These are phyloP conservation scores for Orthonyx spaldingii DNA, from an alignment of 2,113 vertebrate species.

Conservation along the genomic window DNA sequence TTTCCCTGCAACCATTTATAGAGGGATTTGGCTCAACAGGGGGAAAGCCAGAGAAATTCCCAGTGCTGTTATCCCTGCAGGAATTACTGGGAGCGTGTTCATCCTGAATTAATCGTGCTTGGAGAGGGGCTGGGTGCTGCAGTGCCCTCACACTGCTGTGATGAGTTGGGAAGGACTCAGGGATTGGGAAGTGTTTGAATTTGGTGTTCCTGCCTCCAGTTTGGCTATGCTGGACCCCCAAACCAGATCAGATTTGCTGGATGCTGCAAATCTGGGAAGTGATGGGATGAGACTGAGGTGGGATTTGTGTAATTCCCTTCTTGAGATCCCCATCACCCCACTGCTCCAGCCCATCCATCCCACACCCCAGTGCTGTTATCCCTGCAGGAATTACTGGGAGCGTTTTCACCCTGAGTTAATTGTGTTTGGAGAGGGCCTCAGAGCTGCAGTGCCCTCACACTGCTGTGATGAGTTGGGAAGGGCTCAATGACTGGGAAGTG, in stretches of 20 bases:
- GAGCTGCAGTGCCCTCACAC: not conserved
- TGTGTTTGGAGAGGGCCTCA: not conserved
- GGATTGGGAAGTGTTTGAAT: not conserved
- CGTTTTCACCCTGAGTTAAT: not conserved
- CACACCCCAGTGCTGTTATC: not conserved
- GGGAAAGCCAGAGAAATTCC: not conserved
- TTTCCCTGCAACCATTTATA: not conserved
- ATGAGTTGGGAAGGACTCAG: not conserved
- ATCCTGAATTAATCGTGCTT: not conserved
- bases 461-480: not conserved
- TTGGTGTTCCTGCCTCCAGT: no score
- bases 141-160: accelerated
- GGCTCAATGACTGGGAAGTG: not conserved
- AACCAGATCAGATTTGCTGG: no score
- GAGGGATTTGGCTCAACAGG: not conserved
- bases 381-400: not conserved
- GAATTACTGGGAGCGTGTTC: not conserved
- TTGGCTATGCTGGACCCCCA: no score
- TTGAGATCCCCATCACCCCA: no score
- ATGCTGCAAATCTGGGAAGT: accelerated
- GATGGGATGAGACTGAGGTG: no score
- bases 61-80: not conserved
- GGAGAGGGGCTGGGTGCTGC: not conserved
- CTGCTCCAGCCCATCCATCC: no score
- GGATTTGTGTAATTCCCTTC: no score